Evolutionary conservation across 2,888 invertebrate species (phyloP).

Genomic region (Hesperia comma): DNA sequence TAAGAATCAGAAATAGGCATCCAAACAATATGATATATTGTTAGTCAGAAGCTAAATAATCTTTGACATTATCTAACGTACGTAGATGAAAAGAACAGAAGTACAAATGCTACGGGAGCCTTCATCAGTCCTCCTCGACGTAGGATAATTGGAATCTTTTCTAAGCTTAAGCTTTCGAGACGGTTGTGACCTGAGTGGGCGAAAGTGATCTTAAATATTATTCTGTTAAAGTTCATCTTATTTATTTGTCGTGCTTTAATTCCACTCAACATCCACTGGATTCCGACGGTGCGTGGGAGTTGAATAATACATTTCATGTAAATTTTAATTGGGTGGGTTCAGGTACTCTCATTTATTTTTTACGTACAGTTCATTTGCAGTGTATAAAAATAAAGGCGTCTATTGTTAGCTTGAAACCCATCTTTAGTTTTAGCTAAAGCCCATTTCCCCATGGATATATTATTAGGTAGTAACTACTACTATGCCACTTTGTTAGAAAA

Average conservation of each 20-base stretch:
- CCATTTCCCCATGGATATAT: too few species aligned
- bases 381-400: too few species aligned
- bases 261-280: neutral
- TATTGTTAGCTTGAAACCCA: too few species aligned
- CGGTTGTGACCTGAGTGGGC: neutral
- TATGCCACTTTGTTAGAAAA: too few species aligned
- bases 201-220: neutral
- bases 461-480: too few species aligned
- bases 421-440: too few species aligned
- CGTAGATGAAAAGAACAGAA: too few species aligned
- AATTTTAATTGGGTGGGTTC: neutral
- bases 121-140: neutral
- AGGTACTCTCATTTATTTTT: neutral
- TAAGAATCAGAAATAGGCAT: too few species aligned
- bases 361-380: neutral
- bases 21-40: too few species aligned
- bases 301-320: neutral
- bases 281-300: neutral
- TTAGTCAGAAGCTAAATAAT: too few species aligned
- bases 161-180: neutral
- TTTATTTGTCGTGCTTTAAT: neutral
- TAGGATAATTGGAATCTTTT: conserved; percentile 9
- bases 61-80: too few species aligned
- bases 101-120: neutral
- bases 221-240: neutral